Evolutionary conservation across 2,113 vertebrate genomes (phyloP).

Genomic region (Cercocebus atys): DNA sequence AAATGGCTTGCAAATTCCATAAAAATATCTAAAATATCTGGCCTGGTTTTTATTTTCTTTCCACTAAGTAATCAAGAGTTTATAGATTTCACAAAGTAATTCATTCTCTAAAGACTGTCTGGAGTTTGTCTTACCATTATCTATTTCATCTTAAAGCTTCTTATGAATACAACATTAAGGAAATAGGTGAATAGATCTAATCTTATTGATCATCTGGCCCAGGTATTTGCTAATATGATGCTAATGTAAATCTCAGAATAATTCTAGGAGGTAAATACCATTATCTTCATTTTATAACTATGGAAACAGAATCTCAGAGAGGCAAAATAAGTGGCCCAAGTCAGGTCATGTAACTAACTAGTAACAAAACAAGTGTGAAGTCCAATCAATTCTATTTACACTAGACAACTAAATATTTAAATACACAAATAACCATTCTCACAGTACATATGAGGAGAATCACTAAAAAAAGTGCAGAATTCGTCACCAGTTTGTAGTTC

Average conservation of each 20-base stretch:
- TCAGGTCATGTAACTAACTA: not conserved
- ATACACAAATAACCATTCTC: not conserved
- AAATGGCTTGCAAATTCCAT: not conserved
- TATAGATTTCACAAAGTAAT: not conserved
- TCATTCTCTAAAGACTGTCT: not conserved
- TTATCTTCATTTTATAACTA: not conserved
- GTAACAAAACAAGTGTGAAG: not conserved
- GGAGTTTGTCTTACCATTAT: not conserved
- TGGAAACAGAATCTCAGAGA: not conserved
- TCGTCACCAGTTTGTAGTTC: not conserved
- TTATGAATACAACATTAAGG: not conserved
- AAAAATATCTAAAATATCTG: conserved; percentile 20
- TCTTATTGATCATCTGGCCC: not conserved
- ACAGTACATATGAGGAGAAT: not conserved
- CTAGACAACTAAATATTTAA: not conserved
- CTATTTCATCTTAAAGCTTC: not conserved
- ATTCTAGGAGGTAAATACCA: not conserved
- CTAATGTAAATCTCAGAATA: not conserved
- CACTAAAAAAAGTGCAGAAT: not conserved
- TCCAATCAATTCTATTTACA: not conserved
- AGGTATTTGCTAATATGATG: not conserved
- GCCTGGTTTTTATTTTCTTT: conserved; percentile 28
- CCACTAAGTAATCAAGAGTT: not conserved
- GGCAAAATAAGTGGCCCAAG: not conserved
- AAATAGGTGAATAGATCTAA: not conserved